Percentiles rank a stretch among this genome's conserved stretches.
phyloP scores from a whole-genome alignment of 30 jellyfish, hydroid and myxozoan genomes.

The Cassiopea xamachana region DNA sequence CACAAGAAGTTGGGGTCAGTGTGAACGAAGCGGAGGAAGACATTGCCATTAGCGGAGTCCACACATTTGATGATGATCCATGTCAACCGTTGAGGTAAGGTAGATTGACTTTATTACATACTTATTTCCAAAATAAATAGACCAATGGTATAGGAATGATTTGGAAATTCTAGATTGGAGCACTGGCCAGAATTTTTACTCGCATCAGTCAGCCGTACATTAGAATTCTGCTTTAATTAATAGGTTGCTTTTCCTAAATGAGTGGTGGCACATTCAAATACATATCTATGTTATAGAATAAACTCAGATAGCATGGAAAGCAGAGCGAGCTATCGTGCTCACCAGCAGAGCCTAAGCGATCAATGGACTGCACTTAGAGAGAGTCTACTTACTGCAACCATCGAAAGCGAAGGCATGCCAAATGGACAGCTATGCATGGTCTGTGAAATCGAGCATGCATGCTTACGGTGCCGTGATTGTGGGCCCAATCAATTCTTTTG shows the following conservation, averaged over 20 bases:
- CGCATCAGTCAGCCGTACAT: neutral
- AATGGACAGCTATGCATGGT: neutral
- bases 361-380: neutral
- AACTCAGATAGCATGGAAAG: neutral
- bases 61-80: neutral
- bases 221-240: neutral
- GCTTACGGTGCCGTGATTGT: slow-evolving; percentile 26
- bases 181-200: neutral
- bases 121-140: no score
- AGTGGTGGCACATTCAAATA: neutral
- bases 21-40: no score
- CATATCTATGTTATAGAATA: neutral
- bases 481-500: slow-evolving; percentile 26
- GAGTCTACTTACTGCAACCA: neutral
- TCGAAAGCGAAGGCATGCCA: neutral
- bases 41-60: no score
- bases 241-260: neutral
- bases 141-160: neutral
- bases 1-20: no score
- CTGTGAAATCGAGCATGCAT: neutral
- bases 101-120: no score
- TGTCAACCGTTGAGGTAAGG: neutral
- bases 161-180: neutral
- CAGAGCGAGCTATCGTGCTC: neutral
- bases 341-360: neutral